A percentile compares a stretch with the other conserved stretches of the same genome.
Evolutionary conservation across 2,888 invertebrate species (phyloP).

Genomic region (Slavum lentiscoides): DNA sequence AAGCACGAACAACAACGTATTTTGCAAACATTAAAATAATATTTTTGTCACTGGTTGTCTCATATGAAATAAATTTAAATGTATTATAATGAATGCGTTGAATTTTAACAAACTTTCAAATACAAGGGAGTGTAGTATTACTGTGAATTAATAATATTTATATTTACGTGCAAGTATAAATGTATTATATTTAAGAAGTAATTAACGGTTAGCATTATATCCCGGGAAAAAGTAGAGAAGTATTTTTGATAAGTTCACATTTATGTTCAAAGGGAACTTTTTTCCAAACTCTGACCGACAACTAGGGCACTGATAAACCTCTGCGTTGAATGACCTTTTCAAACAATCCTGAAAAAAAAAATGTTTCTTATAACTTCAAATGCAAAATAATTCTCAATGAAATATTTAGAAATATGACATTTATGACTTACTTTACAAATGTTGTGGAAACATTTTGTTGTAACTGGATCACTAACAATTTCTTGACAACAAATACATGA

Average conservation of each 20-base stretch:
- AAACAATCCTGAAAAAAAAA: constrained; percentile 65
- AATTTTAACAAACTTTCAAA: too few species aligned
- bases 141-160: too few species aligned
- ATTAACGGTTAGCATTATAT: constrained; percentile 62
- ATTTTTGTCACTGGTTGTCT: too few species aligned
- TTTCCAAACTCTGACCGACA: constrained; percentile 68
- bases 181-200: too few species aligned
- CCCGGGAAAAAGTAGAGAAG: constrained; percentile 71
- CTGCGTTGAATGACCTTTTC: constrained; percentile 69
- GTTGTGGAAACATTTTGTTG: constrained; percentile 75
- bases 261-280: constrained; percentile 64
- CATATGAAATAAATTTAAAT: too few species aligned
- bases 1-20: too few species aligned
- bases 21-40: too few species aligned
- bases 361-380: too few species aligned
- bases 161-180: too few species aligned
- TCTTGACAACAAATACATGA: constrained; percentile 82
- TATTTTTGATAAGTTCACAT: constrained; percentile 65
- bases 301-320: constrained; percentile 68
- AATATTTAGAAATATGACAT: background rate
- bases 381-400: too few species aligned
- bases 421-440: constrained; percentile 68
- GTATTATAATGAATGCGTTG: too few species aligned
- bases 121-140: too few species aligned
- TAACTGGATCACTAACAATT: constrained; percentile 71